Conservation (phyloP, 1,140 invertebrate genomes). For the Lordiphosa clarofinis region DNA sequence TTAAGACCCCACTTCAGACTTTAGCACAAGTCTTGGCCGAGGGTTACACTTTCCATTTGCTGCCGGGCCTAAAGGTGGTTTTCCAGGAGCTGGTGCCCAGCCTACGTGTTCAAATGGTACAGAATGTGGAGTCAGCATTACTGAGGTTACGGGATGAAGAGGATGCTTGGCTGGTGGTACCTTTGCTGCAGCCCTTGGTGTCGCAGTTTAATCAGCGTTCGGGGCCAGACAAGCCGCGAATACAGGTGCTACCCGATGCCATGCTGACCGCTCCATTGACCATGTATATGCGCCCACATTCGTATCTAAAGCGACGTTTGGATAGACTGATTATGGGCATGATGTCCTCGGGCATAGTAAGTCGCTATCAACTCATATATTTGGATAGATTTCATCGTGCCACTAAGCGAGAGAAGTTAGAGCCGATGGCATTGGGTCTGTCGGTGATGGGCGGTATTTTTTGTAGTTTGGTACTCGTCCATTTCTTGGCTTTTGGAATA, state of each 20-base stretch:
- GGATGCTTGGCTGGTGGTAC: conserved; percentile 32
- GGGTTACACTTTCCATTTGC: conserved; percentile 46
- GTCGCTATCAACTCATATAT: conserved; percentile 45
- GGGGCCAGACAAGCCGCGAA: conserved; percentile 7
- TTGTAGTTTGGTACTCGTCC: conserved; percentile 14
- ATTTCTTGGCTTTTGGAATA: conserved; percentile 35
- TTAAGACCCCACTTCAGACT: conserved; percentile 25
- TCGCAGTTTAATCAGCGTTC: conserved; percentile 33
- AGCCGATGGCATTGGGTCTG: conserved; percentile 38
- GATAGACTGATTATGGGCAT: conserved; percentile 55
- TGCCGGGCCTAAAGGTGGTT: conserved; percentile 34
- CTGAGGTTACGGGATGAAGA: conserved; percentile 30
- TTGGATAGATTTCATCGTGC: conserved; percentile 40
- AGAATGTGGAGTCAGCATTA: neutral
- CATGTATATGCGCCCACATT: conserved; percentile 69
- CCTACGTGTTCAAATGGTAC: neutral
- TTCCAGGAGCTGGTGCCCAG: conserved; percentile 29
- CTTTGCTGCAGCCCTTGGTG: conserved; percentile 40
- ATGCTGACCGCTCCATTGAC: conserved; percentile 58
- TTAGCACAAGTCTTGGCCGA: conserved; percentile 40
- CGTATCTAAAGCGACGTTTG: conserved; percentile 46
- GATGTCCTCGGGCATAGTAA: conserved; percentile 55
- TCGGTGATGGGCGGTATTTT: conserved; percentile 54
- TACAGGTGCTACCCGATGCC: conserved; percentile 33
- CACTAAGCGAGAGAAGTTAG: conserved; percentile 8